Evolutionary conservation across 2,113 vertebrate genomes (phyloP).

Genomic region (Chaetops frenatus): DNA sequence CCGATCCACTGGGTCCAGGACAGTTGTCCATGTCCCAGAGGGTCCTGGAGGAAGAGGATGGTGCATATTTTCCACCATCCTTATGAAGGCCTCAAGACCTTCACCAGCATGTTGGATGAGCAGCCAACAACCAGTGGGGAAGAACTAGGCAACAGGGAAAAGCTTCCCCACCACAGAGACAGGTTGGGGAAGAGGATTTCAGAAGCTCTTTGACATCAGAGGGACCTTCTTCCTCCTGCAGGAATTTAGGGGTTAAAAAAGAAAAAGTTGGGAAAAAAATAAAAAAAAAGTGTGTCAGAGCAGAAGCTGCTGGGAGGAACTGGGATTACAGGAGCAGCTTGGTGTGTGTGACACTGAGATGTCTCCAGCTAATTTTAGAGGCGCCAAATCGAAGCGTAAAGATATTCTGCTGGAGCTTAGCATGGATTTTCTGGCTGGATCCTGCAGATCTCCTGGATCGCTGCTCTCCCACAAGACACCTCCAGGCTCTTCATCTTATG

Average conservation of each 20-base stretch:
- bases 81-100: neutral
- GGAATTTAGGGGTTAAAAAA: neutral
- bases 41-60: constrained; percentile 18
- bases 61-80: neutral
- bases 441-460: neutral
- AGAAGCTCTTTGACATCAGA: neutral
- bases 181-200: neutral
- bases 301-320: constrained; percentile 31
- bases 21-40: constrained; percentile 73
- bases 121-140: neutral
- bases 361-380: constrained; percentile 29
- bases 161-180: rapidly evolving
- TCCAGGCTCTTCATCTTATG: neutral
- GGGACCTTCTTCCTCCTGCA: neutral
- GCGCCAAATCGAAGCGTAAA: neutral
- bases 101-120: neutral
- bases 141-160: neutral
- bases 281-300: constrained; percentile 28
- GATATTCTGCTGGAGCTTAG: constrained; percentile 21
- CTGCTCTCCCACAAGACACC: neutral
- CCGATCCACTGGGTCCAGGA: constrained; percentile 74
- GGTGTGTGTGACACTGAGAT: constrained; percentile 19
- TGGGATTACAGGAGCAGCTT: constrained; percentile 33
- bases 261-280: neutral
- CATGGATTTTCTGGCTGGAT: neutral